Percentiles rank a stretch among this genome's conserved stretches.
Conservation (phyloP, 2,888 invertebrate genomes). For the Hipparchia sbordonii region DNA sequence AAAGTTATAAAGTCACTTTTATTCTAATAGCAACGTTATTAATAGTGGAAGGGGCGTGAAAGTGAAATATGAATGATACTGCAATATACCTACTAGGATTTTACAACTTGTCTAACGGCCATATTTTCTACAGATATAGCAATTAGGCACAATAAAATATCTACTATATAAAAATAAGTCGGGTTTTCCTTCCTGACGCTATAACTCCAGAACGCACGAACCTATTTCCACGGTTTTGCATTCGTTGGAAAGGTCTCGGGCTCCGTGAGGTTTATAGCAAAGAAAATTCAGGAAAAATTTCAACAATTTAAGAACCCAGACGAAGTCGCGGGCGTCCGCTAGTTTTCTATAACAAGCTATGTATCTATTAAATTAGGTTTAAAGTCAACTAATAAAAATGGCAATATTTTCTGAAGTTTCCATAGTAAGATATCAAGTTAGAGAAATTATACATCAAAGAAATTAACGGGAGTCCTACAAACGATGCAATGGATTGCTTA, state of each 20-base stretch:
- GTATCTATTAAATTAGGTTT: background rate
- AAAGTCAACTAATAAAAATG: background rate
- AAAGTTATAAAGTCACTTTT: no score
- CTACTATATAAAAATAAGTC: no score
- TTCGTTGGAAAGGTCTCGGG: no score
- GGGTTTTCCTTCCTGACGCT: no score
- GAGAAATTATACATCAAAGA: background rate
- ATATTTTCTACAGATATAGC: background rate
- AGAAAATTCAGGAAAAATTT: no score
- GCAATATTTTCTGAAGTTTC: background rate
- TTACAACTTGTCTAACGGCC: background rate
- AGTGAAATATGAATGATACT: background rate
- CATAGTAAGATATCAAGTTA: no score
- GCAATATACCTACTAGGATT: background rate
- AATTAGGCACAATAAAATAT: background rate
- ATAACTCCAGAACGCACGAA: no score
- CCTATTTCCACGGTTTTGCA: no score
- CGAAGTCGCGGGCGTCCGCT: no score
- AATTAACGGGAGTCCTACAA: background rate
- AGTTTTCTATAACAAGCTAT: no score
- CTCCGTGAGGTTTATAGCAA: no score
- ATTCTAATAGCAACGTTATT: background rate
- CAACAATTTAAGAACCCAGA: no score
- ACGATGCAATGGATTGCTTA: conserved; percentile 14
- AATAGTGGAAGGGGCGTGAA: background rate